Conservation (phyloP, 1,140 invertebrate genomes). For the Neelides sp. region DNA sequence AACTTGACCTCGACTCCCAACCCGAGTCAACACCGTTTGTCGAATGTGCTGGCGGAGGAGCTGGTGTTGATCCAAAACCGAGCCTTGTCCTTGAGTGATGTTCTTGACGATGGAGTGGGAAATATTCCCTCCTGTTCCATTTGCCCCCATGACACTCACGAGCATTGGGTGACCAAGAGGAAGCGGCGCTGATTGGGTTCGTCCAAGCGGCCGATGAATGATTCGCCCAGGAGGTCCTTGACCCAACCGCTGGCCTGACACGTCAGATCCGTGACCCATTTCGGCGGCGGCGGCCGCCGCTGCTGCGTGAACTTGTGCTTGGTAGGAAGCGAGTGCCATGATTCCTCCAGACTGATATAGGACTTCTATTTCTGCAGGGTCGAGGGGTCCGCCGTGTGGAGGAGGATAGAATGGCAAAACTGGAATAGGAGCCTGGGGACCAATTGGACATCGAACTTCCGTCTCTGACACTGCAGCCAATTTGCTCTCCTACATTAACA, state of each 20-base stretch:
- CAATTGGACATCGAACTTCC: constrained; percentile 57
- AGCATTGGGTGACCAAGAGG: constrained; percentile 89
- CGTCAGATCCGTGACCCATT: background rate
- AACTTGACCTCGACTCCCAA: constrained; percentile 51
- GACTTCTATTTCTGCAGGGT: constrained; percentile 23
- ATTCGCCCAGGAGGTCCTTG: constrained; percentile 7
- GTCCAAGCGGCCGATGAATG: constrained; percentile 55
- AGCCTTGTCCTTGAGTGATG: constrained; percentile 33
- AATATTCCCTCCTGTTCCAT: constrained; percentile 9
- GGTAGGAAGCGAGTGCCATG: constrained; percentile 25
- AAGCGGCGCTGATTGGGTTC: constrained; percentile 62
- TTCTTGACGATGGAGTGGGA: constrained; percentile 15
- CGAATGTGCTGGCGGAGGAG: constrained; percentile 59
- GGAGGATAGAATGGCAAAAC: constrained; percentile 59
- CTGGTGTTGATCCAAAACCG: constrained; percentile 47
- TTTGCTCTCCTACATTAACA: constrained; percentile 36
- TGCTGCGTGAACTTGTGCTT: constrained; percentile 19
- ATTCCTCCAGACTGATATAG: constrained; percentile 26
- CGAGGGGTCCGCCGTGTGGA: constrained; percentile 40
- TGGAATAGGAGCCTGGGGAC: constrained; percentile 52
- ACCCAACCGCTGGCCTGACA: background rate
- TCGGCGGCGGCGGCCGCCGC: background rate
- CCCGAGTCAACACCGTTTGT: constrained; percentile 71
- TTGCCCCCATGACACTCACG: constrained; percentile 15
- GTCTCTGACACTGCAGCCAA: constrained; percentile 58